Evolutionary conservation across 2,113 vertebrate species (phyloP).

Genomic region (Bos indicus): DNA sequence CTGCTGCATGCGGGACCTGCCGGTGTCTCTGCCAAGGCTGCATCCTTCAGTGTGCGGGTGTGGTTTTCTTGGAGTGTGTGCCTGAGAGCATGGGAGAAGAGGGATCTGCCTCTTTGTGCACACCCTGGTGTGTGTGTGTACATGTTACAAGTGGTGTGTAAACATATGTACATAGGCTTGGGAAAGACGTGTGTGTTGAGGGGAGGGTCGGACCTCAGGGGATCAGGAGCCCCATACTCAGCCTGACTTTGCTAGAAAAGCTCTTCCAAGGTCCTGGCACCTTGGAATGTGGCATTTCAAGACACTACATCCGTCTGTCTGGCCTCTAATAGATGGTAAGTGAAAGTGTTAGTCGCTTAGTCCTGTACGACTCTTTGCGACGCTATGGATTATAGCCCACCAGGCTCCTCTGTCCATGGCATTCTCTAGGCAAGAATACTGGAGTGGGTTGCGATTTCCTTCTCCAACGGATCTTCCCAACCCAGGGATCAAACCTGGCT

Average conservation of each 20-base stretch:
- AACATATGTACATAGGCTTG: background rate
- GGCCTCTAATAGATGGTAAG: background rate
- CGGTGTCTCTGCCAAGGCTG: background rate
- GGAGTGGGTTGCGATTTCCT: background rate
- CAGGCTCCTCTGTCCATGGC: background rate
- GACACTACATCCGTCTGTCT: background rate
- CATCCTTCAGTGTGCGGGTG: background rate
- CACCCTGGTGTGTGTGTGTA: background rate
- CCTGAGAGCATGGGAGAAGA: background rate
- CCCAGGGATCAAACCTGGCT: background rate
- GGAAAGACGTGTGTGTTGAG: background rate
- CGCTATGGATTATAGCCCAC: background rate
- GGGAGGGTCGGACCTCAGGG: background rate
- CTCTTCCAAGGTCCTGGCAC: background rate
- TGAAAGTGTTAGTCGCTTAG: background rate
- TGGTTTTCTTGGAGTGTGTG: background rate
- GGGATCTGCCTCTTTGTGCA: background rate
- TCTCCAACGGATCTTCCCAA: background rate
- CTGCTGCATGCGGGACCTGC: conserved; percentile 31
- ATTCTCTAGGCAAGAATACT: background rate
- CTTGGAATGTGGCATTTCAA: background rate
- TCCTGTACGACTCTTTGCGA: background rate
- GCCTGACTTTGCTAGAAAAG: background rate
- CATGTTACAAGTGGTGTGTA: background rate
- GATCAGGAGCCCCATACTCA: background rate